Percentiles rank a stretch among this genome's conserved stretches.
Conservation (phyloP, 2,888 invertebrate genomes). For the Arctia plantaginis region DNA sequence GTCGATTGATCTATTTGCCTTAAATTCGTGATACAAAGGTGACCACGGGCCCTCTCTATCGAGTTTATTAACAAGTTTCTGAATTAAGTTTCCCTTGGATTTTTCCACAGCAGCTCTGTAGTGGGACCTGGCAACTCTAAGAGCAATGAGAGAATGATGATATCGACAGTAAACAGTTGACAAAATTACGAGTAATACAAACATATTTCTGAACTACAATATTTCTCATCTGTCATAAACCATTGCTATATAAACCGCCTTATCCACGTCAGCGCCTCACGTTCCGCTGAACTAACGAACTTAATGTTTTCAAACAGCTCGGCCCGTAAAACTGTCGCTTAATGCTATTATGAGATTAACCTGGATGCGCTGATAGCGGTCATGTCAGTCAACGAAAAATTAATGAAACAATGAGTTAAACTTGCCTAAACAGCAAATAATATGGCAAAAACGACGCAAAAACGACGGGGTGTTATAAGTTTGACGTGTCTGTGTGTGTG, state of each 20-base stretch:
- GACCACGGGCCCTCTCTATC: too few species aligned
- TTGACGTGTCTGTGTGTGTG: too few species aligned
- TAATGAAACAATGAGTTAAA: too few species aligned
- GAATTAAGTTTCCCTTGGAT: too few species aligned
- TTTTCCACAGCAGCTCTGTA: too few species aligned
- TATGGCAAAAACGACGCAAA: too few species aligned
- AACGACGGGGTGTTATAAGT: too few species aligned
- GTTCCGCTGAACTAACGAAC: constrained; percentile 23
- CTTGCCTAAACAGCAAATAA: background rate
- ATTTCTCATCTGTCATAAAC: background rate
- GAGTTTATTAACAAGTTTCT: too few species aligned
- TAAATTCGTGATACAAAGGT: too few species aligned
- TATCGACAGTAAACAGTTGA: background rate
- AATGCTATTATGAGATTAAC: constrained; percentile 34
- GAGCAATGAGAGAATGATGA: background rate
- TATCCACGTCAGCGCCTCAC: constrained; percentile 33
- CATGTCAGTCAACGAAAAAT: too few species aligned
- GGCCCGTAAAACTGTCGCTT: constrained; percentile 25
- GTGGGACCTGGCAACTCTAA: too few species aligned
- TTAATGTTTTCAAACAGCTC: constrained; percentile 28
- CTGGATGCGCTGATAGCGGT: constrained; percentile 17
- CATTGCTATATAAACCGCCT: constrained; percentile 4
- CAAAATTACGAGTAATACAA: background rate
- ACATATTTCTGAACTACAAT: background rate
- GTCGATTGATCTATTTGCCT: too few species aligned